A percentile compares a stretch with the other conserved stretches of the same genome.
Conservation (phyloP, 2,797 vertebrate genomes). For the Microhierax caerulescens region DNA sequence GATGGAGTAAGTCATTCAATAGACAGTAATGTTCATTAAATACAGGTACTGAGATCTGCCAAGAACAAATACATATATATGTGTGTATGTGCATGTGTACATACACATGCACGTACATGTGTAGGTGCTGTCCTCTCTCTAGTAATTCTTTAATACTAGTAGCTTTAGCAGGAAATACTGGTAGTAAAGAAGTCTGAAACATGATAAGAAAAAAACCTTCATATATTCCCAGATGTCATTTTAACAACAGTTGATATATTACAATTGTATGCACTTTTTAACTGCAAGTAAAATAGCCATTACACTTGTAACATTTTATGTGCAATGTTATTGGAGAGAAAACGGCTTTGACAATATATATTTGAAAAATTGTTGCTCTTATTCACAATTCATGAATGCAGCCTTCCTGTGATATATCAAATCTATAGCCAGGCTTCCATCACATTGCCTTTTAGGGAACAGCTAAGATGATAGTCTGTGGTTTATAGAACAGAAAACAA, state of each 20-base stretch:
- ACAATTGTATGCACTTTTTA: constrained; percentile 69
- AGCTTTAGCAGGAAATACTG: background rate
- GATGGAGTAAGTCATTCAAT: background rate
- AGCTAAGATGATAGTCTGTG: background rate
- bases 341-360: constrained; percentile 68
- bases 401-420: constrained; percentile 38
- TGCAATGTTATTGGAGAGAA: constrained; percentile 68
- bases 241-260: constrained; percentile 66
- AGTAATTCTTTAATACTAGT: background rate
- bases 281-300: constrained; percentile 73
- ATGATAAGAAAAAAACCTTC: constrained; percentile 20
- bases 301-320: constrained; percentile 73
- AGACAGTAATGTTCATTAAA: background rate
- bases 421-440: constrained; percentile 51
- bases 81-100: too few relatives aligned
- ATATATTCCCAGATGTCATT: constrained; percentile 50
- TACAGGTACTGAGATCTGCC: background rate
- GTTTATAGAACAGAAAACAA: constrained; percentile 3
- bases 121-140: background rate
- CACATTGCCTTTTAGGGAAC: background rate
- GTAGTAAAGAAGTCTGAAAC: constrained; percentile 31
- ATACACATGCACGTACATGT: fast-evolving
- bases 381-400: constrained; percentile 61
- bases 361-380: constrained; percentile 68
- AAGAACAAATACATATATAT: background rate